Conservation (phyloP, 2,888 invertebrate species). For the Agrotis exclamationis region DNA sequence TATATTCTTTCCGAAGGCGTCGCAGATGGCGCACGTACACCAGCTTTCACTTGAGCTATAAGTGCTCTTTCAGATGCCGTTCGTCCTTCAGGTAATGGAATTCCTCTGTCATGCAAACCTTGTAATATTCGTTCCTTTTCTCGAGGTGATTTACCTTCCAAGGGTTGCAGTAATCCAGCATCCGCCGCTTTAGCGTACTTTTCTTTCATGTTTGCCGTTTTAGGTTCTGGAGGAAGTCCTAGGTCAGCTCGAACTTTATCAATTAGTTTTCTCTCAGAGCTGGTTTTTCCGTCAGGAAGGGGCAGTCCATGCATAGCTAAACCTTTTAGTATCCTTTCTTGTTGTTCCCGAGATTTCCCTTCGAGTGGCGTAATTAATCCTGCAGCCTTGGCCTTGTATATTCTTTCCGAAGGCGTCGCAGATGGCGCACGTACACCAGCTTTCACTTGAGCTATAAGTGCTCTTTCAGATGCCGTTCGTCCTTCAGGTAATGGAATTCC, state of each 20-base stretch:
- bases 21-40: neutral
- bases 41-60: conserved; percentile 21
- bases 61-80: conserved; percentile 13
- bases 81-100: conserved; percentile 21
- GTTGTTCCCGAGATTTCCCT: neutral
- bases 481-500: neutral
- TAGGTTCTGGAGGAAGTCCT: conserved; percentile 2
- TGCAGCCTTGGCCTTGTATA: neutral
- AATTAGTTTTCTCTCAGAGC: neutral
- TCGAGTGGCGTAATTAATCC: neutral
- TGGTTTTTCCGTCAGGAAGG: neutral
- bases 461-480: neutral
- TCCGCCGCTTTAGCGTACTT: neutral
- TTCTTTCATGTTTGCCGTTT: neutral
- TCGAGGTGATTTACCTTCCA: neutral
- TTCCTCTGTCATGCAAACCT: conserved; percentile 21
- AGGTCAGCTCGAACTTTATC: neutral
- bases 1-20: neutral
- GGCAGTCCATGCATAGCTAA: neutral
- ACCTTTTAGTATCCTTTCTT: neutral
- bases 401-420: neutral
- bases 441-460: conserved; percentile 1
- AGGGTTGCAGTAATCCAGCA: neutral
- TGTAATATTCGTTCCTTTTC: conserved; percentile 2
- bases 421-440: neutral